Evolutionary conservation across 2,113 vertebrate genomes (phyloP).

Genomic region (Entomyzon cyanotis): DNA sequence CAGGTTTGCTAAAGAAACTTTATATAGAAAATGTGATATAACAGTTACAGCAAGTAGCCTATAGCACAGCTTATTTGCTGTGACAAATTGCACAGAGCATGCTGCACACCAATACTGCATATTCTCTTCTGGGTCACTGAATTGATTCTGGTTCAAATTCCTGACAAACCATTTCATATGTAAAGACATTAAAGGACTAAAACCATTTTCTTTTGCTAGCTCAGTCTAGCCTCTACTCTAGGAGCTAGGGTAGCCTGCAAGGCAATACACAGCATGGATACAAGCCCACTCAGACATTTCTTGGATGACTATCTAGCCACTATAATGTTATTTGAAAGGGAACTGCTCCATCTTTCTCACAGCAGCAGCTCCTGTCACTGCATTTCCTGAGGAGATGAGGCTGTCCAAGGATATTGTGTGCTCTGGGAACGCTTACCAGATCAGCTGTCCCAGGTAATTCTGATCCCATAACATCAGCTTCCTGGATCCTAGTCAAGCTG

Average conservation of each 20-base stretch:
- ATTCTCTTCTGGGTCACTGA: constrained; percentile 28
- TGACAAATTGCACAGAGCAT: neutral
- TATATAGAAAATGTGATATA: neutral
- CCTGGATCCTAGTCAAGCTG: neutral
- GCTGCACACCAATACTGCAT: neutral
- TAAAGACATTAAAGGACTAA: neutral
- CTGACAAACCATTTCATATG: neutral
- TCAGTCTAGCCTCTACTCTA: neutral
- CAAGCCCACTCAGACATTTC: neutral
- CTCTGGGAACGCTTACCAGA: neutral
- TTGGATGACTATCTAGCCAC: neutral
- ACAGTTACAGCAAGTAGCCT: neutral
- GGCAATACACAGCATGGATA: neutral
- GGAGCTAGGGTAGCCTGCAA: neutral
- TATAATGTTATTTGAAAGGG: neutral
- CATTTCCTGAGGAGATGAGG: neutral
- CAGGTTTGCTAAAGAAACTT: neutral
- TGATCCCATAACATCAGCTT: neutral
- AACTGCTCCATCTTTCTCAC: neutral
- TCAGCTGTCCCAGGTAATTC: neutral
- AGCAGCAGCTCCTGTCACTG: neutral
- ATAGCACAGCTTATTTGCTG: neutral
- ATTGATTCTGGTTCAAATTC: constrained; percentile 29
- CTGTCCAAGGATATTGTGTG: neutral
- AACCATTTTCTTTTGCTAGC: neutral